A percentile compares a stretch with the other conserved stretches of the same genome.
Conservation (phyloP, 2,797 vertebrate genomes). For the Eutrigla gurnardus region DNA sequence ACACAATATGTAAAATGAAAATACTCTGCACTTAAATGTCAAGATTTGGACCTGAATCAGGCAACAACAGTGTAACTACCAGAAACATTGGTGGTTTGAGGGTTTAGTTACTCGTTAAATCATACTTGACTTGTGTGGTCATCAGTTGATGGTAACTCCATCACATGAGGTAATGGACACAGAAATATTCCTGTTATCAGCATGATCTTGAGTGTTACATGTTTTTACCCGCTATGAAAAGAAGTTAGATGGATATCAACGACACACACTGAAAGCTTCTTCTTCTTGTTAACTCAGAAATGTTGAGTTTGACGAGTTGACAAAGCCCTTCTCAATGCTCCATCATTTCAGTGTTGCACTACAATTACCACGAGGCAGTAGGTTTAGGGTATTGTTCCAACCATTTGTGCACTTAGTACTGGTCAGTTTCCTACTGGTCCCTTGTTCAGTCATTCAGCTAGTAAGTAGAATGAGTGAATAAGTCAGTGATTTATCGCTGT, state of each 20-base stretch:
- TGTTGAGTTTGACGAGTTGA: not conserved
- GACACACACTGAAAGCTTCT: no score
- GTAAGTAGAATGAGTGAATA: not conserved
- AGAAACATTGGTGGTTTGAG: no score
- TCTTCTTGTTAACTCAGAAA: not conserved
- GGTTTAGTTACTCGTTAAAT: not conserved
- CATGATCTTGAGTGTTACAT: not conserved
- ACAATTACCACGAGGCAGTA: constrained; percentile 38
- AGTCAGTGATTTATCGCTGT: not conserved
- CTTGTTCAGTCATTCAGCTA: not conserved
- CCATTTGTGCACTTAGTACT: constrained; percentile 11
- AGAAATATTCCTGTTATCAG: not conserved
- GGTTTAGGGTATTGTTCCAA: constrained; percentile 36
- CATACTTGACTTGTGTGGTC: not conserved
- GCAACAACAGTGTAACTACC: no score
- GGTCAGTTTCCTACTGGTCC: constrained; percentile 23
- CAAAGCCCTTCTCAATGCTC: not conserved
- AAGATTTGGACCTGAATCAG: no score
- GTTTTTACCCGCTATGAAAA: not conserved
- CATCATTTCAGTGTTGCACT: constrained; percentile 53
- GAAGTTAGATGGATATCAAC: not conserved
- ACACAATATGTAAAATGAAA: no score
- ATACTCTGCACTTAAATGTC: no score
- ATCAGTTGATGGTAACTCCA: not conserved
- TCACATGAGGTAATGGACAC: not conserved